Base-by-base conservation (phyloP, 2,113 vertebrate genomes). In the Psittacus erithacus region DNA sequence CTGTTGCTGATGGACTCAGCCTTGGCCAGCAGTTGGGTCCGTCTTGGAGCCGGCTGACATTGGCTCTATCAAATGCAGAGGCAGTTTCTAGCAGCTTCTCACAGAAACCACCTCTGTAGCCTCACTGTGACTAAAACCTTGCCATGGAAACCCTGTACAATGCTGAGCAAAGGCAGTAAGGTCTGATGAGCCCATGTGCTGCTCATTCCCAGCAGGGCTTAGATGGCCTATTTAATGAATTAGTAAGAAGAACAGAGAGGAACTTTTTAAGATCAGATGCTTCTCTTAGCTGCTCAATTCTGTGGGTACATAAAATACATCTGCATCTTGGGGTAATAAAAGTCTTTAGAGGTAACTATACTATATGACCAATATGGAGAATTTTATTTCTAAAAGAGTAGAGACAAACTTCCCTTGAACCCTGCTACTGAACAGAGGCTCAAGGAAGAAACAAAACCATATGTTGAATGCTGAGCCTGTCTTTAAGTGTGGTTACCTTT, bases 401-500 rank as follows among this genome's bases (percentile, higher is more conserved):
- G 44, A 91, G 59, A 69, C 13, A 73, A 91, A 82, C 79, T 82
- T 92, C 79, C 63, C 85, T 82, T 85, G 75, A 95, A 69, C n/a
- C 20, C 50, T 88, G 63, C 10, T 59, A 29, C n/a, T 83, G n/a
- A 60, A 69, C 25, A 75, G 16, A 85, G 1, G 13, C 17, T 88
- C n/a, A 70, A 80, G 46, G 13, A 50, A 88, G 73, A 80, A 80
- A 82, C 15, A 87, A 69, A 92, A 77, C 19, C 35, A 24, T 55
- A 47, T 49, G n/a, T 29, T 91, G 68, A 38, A 43, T 83, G 41
- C n/a, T 79, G 11, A 91, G 31, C 49, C 91, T 65, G n/a, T 80
- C 75, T 88, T 65, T 76, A 28, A 84, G 20, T 22, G 31, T 9
- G n/a, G 69, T 86, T 92, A 82, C n/a, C 14, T 76, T 79, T 79